phyloP scores from a whole-genome alignment of 2,888 invertebrate species.

The Halictus quadricinctus region DNA sequence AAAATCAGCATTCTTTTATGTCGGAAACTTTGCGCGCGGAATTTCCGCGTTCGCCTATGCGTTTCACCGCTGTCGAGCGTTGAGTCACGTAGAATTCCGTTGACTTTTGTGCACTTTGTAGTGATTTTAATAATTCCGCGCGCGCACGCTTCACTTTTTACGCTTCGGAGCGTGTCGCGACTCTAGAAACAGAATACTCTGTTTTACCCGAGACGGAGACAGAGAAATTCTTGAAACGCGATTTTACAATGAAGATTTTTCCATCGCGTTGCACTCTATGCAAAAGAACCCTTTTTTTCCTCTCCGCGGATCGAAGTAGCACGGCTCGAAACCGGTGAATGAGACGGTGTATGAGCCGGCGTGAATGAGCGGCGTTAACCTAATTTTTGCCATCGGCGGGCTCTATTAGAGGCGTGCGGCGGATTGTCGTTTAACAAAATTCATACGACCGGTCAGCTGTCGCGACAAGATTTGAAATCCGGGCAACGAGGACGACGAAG shows the following conservation, averaged over 20 bases:
- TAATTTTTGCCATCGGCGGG: neutral
- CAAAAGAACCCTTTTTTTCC: neutral
- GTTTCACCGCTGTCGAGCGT: neutral
- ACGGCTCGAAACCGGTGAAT: neutral
- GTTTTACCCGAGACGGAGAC: neutral
- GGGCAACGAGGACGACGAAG: constrained; percentile 17
- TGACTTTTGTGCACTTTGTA: neutral
- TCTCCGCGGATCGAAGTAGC: neutral
- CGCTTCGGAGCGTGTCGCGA: neutral
- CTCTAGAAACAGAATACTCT: neutral
- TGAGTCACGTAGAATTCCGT: neutral
- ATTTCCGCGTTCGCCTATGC: neutral
- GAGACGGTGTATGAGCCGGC: neutral
- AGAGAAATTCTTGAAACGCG: neutral
- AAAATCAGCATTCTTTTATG: neutral
- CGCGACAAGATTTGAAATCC: constrained; percentile 58
- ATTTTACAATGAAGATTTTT: neutral
- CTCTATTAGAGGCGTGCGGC: constrained; percentile 9
- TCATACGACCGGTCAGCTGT: constrained; percentile 45
- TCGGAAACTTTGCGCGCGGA: neutral
- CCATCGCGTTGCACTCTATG: neutral
- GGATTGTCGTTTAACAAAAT: constrained; percentile 42
- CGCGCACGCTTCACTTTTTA: neutral
- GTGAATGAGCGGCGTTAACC: neutral
- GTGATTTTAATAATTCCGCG: constrained; percentile 7